Conservation (phyloP, 2,888 invertebrate species). For the Tridacna crocea region DNA sequence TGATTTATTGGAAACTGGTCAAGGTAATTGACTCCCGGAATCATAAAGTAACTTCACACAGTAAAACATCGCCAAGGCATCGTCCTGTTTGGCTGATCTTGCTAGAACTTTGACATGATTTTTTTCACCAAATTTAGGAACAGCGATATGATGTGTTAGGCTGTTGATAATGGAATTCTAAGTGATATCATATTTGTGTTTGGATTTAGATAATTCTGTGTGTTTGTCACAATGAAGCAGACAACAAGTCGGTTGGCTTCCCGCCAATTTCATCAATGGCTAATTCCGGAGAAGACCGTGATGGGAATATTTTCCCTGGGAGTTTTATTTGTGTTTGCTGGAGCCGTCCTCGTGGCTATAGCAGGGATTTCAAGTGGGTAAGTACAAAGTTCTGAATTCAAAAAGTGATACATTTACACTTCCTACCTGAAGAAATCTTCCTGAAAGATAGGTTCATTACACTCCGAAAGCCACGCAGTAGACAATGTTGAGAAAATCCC, state of each 20-base stretch:
- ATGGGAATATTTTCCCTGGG: slow-evolving; percentile 73
- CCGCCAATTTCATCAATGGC: slow-evolving; percentile 67
- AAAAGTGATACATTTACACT: neutral
- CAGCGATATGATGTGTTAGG: too few species aligned
- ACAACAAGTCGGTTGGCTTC: slow-evolving; percentile 50
- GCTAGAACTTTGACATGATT: too few species aligned
- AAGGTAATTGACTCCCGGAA: slow-evolving; percentile 19
- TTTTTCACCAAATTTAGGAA: too few species aligned
- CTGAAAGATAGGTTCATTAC: neutral
- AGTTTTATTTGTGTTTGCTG: slow-evolving; percentile 74
- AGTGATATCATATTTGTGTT: neutral
- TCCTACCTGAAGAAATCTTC: neutral
- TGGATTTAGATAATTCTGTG: neutral
- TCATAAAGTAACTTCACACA: neutral
- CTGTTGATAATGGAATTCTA: neutral
- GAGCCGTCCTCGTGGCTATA: slow-evolving; percentile 73
- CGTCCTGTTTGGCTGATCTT: too few species aligned
- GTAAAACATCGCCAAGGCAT: neutral
- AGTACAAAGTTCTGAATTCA: slow-evolving; percentile 19
- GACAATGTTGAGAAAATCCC: too few species aligned
- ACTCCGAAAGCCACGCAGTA: neutral
- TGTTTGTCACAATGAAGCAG: slow-evolving; percentile 31
- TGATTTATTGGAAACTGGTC: slow-evolving; percentile 24
- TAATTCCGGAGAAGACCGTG: slow-evolving; percentile 67
- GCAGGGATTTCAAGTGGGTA: slow-evolving; percentile 49